Evolutionary conservation across 2,113 vertebrate genomes (phyloP).

Genomic region (Malurus alboscapulatus): DNA sequence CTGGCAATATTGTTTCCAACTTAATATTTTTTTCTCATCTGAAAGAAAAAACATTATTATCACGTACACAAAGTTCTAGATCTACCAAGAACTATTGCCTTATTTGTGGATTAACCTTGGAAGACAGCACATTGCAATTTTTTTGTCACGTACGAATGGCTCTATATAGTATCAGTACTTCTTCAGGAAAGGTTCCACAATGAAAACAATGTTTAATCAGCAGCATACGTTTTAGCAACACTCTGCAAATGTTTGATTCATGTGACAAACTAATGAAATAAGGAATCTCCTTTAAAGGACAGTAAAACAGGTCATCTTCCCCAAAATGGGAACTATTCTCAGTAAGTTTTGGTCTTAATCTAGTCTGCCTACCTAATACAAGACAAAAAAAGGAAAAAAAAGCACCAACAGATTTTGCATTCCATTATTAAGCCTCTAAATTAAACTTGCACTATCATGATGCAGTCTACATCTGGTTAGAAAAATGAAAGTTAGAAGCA

Average conservation of each 20-base stretch:
- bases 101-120: neutral
- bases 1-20: neutral
- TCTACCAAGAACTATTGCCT: neutral
- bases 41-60: neutral
- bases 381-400: neutral
- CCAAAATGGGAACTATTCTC: neutral
- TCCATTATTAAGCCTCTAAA: neutral
- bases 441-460: neutral
- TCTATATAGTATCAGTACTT: neutral
- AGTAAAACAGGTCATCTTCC: neutral
- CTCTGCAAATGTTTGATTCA: neutral
- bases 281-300: neutral
- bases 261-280: neutral
- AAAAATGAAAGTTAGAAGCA: neutral
- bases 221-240: neutral
- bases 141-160: neutral
- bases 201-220: neutral
- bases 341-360: neutral
- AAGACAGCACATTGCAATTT: neutral
- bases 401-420: neutral
- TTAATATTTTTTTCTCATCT: neutral
- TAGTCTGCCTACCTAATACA: neutral
- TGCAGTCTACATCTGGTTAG: neutral
- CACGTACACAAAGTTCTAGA: neutral
- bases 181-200: neutral